Evolutionary conservation across 2,113 vertebrate genomes (phyloP).

Genomic region (Abramis brama): DNA sequence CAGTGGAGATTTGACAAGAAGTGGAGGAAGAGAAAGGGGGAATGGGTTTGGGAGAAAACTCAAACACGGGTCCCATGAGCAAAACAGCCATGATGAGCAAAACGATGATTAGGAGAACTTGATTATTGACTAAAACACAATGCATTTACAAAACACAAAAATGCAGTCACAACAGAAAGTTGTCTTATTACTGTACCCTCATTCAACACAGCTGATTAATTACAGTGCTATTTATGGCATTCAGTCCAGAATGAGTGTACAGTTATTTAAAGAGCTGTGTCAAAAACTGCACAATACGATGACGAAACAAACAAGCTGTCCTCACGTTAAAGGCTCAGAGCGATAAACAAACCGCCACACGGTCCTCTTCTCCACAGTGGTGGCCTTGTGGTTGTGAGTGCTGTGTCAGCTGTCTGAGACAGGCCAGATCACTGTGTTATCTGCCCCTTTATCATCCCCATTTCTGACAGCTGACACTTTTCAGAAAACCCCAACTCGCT

Average conservation of each 20-base stretch:
- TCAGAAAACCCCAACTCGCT: slow-evolving; percentile 5
- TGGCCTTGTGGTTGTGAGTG: slow-evolving; percentile 6
- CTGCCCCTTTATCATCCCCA: slow-evolving; percentile 39
- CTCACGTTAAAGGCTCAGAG: not conserved
- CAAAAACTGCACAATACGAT: not conserved
- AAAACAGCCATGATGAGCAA: not conserved
- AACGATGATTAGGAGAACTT: not conserved
- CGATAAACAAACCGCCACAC: not conserved
- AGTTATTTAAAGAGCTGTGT: not conserved
- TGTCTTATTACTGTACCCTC: not conserved
- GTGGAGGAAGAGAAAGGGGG: not conserved
- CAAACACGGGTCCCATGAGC: not conserved
- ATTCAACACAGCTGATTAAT: not conserved
- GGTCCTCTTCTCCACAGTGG: not conserved
- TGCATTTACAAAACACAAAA: not conserved
- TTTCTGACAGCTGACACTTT: slow-evolving; percentile 38
- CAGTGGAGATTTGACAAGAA: not conserved
- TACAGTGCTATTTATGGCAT: not conserved
- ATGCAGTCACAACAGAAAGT: not conserved
- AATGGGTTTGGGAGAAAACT: not conserved
- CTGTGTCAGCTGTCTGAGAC: slow-evolving; percentile 42
- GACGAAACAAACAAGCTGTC: not conserved
- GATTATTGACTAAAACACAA: not conserved
- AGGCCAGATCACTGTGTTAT: slow-evolving; percentile 46
- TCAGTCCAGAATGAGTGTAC: not conserved